Conservation (phyloP, 1,140 invertebrate species). For the Hetaerina americana region DNA sequence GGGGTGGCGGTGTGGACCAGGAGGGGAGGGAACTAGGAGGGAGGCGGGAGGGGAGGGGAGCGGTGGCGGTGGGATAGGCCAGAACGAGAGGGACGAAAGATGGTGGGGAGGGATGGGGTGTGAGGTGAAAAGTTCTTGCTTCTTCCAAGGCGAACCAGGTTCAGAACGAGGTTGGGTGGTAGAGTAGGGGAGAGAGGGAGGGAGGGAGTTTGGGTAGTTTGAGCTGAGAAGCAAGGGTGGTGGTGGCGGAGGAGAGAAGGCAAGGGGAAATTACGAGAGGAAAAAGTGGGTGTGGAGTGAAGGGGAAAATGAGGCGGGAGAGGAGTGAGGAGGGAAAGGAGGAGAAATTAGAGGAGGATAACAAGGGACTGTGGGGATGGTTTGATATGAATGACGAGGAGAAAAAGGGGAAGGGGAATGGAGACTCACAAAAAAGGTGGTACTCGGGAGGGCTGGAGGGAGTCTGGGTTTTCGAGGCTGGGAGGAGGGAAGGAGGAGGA, state of each 20-base stretch:
- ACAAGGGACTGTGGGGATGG: neutral
- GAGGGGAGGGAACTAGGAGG: neutral
- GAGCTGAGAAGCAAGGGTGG: neutral
- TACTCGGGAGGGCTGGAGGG: no score
- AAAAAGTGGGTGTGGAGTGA: neutral
- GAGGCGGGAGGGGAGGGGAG: neutral
- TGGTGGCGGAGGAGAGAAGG: neutral
- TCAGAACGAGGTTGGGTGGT: neutral
- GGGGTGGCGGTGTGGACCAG: neutral
- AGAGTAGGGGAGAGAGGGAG: neutral
- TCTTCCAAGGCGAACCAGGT: neutral
- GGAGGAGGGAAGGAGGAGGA: neutral
- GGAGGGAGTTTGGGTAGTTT: neutral
- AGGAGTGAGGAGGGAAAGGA: neutral
- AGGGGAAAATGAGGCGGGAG: neutral
- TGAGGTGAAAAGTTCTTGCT: neutral
- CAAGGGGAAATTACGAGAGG: neutral
- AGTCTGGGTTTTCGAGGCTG: neutral
- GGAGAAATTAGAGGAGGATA: neutral
- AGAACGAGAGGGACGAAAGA: neutral
- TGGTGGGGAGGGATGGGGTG: neutral
- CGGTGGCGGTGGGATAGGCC: neutral
- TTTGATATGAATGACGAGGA: neutral
- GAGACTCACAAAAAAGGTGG: no score
- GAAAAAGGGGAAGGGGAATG: no score